phyloP scores from a whole-genome alignment of 2,113 vertebrate genomes.

The Numenius arquata region DNA sequence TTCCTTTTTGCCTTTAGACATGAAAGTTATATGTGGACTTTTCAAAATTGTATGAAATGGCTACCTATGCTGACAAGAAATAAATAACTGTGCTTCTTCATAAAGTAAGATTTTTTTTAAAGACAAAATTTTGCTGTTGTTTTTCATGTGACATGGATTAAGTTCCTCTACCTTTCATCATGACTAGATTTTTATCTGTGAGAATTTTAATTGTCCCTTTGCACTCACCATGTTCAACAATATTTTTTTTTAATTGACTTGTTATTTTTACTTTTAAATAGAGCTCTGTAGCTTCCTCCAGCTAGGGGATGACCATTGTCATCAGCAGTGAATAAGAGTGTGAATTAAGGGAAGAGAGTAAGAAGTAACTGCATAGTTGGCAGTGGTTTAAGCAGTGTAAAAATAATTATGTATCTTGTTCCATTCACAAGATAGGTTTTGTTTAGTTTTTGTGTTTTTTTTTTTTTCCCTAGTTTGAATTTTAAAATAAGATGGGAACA shows the following conservation, averaged over 20 bases:
- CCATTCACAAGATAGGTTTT: neutral
- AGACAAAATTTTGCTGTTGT: neutral
- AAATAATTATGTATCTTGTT: neutral
- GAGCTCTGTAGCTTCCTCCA: neutral
- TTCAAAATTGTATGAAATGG: neutral
- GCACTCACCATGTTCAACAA: neutral
- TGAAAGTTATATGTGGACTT: neutral
- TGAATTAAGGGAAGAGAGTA: neutral
- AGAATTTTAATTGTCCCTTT: neutral
- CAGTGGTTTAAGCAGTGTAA: neutral
- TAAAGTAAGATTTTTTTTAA: neutral
- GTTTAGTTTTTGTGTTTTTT: neutral
- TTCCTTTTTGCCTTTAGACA: neutral
- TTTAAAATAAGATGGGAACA: constrained; percentile 32
- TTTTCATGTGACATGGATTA: neutral
- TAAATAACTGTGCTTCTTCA: neutral
- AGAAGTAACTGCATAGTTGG: neutral
- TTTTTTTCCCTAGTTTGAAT: neutral
- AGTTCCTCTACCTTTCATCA: neutral
- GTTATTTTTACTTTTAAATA: neutral
- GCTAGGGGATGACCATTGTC: neutral
- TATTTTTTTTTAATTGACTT: neutral
- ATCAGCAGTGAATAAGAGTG: neutral
- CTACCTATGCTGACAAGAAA: neutral
- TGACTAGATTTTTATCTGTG: neutral